A percentile compares a stretch with the other conserved stretches of the same genome.
These are phyloP conservation scores for Leptopilina myrica DNA, from an alignment of 2,888 invertebrate genomes.

Conservation along the genomic window DNA sequence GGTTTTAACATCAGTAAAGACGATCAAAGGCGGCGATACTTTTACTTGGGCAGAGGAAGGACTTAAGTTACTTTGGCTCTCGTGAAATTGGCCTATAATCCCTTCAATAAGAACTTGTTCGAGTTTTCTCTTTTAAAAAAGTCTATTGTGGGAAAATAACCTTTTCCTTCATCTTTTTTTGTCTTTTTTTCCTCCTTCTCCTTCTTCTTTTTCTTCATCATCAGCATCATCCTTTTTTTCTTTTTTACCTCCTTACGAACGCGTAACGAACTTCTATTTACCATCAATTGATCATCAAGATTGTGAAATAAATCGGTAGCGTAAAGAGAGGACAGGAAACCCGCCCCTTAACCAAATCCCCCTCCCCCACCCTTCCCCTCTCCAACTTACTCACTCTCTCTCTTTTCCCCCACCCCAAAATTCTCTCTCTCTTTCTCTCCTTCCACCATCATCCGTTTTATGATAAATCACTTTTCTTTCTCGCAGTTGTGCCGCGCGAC, in stretches of 20 bases:
- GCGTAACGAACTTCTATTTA: constrained; percentile 33
- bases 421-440: no score
- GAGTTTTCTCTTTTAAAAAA: constrained; percentile 9
- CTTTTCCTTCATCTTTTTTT: not conserved
- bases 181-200: no score
- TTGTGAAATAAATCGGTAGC: constrained; percentile 65
- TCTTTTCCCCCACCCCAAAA: not conserved
- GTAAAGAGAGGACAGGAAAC: constrained; percentile 64
- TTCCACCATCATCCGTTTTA: constrained; percentile 49
- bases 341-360: constrained; percentile 13
- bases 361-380: not conserved
- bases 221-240: not conserved
- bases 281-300: constrained; percentile 27
- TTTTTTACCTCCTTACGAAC: not conserved
- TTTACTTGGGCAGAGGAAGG: not conserved
- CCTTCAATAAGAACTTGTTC: constrained; percentile 23
- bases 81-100: constrained; percentile 25
- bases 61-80: constrained; percentile 37
- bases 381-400: no score
- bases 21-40: constrained; percentile 34
- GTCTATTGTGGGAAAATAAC: constrained; percentile 6
- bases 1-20: constrained; percentile 34
- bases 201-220: not conserved
- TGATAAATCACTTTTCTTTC: constrained; percentile 66
- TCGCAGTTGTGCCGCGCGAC: constrained; percentile 47